A percentile compares a stretch with the other conserved stretches of the same genome.
Conservation (phyloP, 2,113 vertebrate species). For the Mesembrinibis cayennensis region DNA sequence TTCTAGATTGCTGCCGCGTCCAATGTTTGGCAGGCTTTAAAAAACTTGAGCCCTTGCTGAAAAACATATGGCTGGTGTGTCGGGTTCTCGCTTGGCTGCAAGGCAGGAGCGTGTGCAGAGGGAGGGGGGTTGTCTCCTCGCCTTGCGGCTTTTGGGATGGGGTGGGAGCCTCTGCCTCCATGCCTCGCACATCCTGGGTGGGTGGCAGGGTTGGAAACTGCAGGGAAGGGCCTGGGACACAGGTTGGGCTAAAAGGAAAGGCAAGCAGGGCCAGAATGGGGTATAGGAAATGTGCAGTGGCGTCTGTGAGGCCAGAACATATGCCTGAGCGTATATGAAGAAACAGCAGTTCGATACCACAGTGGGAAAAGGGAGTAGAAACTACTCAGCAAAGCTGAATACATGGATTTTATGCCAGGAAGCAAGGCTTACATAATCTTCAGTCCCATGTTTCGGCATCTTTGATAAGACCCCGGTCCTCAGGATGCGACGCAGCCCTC, state of each 20-base stretch:
- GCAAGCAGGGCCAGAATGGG: not conserved
- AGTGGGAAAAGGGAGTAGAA: not conserved
- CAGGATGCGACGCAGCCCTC: not conserved
- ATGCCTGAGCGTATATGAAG: not conserved
- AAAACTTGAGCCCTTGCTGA: not conserved
- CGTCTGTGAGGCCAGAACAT: not conserved
- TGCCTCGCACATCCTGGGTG: accelerated
- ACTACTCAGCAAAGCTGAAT: not conserved
- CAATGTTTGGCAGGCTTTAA: not conserved
- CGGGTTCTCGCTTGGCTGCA: not conserved
- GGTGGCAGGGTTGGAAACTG: not conserved
- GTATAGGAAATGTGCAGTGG: not conserved
- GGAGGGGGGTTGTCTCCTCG: not conserved
- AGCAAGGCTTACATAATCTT: not conserved
- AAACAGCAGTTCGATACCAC: not conserved
- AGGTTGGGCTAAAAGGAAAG: not conserved
- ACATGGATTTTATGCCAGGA: not conserved
- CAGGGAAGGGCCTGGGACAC: not conserved
- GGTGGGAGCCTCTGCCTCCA: not conserved
- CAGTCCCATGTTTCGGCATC: not conserved
- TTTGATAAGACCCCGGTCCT: not conserved
- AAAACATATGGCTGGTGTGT: not conserved
- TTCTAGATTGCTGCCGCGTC: not conserved
- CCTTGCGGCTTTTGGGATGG: not conserved
- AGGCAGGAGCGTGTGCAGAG: not conserved